A percentile compares a stretch with the other conserved stretches of the same genome.
These are phyloP conservation scores for Meloidogyne floridensis DNA, from an alignment of 1,140 invertebrate species.

Conservation along the genomic window DNA sequence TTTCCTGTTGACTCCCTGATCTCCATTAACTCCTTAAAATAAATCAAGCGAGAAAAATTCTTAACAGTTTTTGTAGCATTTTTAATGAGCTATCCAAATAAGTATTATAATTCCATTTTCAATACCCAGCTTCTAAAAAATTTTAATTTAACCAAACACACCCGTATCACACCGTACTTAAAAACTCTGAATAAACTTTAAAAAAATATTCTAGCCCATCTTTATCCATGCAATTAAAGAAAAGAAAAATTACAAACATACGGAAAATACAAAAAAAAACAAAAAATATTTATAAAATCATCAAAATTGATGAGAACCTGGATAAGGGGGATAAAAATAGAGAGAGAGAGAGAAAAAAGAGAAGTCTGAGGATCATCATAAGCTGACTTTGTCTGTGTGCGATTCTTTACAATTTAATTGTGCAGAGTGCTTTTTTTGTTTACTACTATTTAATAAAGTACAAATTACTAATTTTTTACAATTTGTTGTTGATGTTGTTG, in stretches of 20 bases:
- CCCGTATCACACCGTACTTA: no score
- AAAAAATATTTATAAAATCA: background rate
- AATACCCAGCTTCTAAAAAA: no score
- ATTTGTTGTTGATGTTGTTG: background rate
- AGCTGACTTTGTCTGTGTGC: constrained; percentile 8
- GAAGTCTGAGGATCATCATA: constrained; percentile 3
- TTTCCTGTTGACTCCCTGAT: no score
- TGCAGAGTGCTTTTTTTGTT: constrained; percentile 5
- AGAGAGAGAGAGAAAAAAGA: background rate
- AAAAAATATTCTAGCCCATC: background rate
- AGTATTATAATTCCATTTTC: no score
- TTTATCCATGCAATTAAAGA: constrained; percentile 1
- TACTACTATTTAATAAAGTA: constrained; percentile 7
- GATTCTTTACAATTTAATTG: background rate
- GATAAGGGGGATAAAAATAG: background rate
- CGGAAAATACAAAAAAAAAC: background rate
- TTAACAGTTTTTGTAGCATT: no score
- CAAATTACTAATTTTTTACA: constrained; percentile 3
- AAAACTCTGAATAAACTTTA: no score
- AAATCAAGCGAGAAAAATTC: no score
- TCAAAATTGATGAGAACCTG: constrained; percentile 7
- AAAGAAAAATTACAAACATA: background rate
- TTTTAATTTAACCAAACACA: no score
- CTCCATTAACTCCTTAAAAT: no score
- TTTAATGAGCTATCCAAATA: no score